Evolutionary conservation across 2,888 invertebrate genomes (phyloP).

Genomic region (Andrena marginata): DNA sequence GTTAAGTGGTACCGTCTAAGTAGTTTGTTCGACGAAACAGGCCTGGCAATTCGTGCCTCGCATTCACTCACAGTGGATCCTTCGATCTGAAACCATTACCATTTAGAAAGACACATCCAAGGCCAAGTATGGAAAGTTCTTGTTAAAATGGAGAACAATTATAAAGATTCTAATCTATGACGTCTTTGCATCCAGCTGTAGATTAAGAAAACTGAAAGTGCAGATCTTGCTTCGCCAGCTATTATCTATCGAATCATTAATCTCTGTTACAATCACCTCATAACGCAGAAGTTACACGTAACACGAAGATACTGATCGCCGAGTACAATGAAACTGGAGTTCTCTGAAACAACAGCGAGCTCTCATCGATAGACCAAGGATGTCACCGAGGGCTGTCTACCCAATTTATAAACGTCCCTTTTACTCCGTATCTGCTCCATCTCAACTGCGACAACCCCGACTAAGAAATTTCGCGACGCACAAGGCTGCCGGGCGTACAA

Average conservation of each 20-base stretch:
- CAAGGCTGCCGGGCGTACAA: not conserved
- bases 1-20: not conserved
- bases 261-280: too few species aligned
- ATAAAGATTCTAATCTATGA: not conserved
- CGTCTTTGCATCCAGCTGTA: not conserved
- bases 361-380: not conserved
- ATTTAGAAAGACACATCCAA: not conserved
- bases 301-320: too few species aligned
- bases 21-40: not conserved
- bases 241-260: too few species aligned
- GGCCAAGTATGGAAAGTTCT: not conserved
- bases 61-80: not conserved
- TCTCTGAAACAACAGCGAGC: not conserved
- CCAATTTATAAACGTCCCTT: constrained; percentile 4
- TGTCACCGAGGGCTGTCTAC: not conserved
- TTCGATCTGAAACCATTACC: not conserved
- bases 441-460: not conserved
- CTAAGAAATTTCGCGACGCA: not conserved
- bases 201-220: too few species aligned
- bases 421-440: not conserved
- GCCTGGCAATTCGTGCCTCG: not conserved
- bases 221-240: too few species aligned
- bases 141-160: not conserved
- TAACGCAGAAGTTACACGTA: not conserved
- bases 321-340: too few species aligned